Base-by-base conservation (phyloP, 2,888 invertebrate species). In the Caenorhabditis sulstoni region DNA sequence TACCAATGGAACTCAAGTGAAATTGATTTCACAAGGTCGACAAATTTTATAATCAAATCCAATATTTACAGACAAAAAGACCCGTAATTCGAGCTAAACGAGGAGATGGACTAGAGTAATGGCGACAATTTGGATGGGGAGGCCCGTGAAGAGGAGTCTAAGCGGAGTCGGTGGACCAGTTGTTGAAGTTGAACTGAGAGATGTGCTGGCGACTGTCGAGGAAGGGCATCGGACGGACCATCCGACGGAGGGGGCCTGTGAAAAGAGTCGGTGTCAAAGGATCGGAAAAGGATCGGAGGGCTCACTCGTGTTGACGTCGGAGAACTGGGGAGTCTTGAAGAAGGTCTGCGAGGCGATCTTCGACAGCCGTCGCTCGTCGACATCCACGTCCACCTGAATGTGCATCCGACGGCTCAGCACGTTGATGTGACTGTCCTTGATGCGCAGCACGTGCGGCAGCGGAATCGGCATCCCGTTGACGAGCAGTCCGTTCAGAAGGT, bases 381-480 rank as follows among this genome's bases (percentile, higher is more conserved):
- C 81, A 35, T 79, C 75, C 29, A 86, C 81, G 55, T 86, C 84
- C 2, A 85, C 80, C 41, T 73, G 70, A 53, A 86, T 81, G 37
- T 82, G 71, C 59, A 85, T 75, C 20, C 83, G 73, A 16, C 86
- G 73, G 18, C 79, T 79, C 45, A 79, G 59, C 11, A 86, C 79
- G 23, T 73, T 70, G 9, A 86, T 79, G 39, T 77, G 53, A 22
- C 80, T 79, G 55, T 83, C 67, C 64, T 82, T 75, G 50, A 86
- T 85, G 47, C 82, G 74, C 5, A 85, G 62, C 1, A 86, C 86
- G 37, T 76, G 62, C 1, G 85, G 85, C 11, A 85, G 49, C 20
- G 85, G 85, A 22, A 85, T 64, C 0, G 85, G 85, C 62, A 85
- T 71, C 16, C 85, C 85, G 20, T 81, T 83, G 5, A 64, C 78